Percentiles rank a stretch among this genome's conserved stretches.
phyloP scores from a whole-genome alignment of 1,140 invertebrate genomes.

The Triops longicaudatus region DNA sequence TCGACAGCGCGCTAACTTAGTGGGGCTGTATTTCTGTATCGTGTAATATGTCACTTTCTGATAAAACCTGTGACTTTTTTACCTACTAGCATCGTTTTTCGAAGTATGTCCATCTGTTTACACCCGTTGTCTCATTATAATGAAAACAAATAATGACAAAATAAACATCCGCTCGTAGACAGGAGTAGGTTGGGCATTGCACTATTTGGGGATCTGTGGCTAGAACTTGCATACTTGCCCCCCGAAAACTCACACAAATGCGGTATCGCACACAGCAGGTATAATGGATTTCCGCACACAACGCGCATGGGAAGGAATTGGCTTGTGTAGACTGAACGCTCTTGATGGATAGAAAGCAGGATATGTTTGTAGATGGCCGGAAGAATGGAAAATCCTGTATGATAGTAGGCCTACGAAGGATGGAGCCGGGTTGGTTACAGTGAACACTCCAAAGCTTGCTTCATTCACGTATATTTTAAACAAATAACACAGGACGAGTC shows the following conservation, averaged over 20 bases:
- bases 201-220: background rate
- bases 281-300: background rate
- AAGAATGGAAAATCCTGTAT: background rate
- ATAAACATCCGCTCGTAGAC: background rate
- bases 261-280: background rate
- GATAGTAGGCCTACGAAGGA: background rate
- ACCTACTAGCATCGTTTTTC: background rate
- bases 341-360: slow-evolving; percentile 7
- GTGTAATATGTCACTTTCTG: no score
- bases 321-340: background rate
- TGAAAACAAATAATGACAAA: background rate
- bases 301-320: background rate
- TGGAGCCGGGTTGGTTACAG: background rate
- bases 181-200: background rate
- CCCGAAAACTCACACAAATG: background rate
- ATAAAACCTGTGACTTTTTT: no score
- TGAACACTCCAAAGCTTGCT: background rate
- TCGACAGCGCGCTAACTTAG: no score
- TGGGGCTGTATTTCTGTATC: no score
- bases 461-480: background rate
- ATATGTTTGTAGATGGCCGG: background rate
- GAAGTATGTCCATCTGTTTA: background rate
- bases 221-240: background rate
- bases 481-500: background rate
- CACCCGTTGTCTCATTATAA: background rate